Evolutionary conservation across 1,140 invertebrate genomes (phyloP), one percentile per base, ranked within the genome.

Genomic region (Theocolax elegans): DNA sequence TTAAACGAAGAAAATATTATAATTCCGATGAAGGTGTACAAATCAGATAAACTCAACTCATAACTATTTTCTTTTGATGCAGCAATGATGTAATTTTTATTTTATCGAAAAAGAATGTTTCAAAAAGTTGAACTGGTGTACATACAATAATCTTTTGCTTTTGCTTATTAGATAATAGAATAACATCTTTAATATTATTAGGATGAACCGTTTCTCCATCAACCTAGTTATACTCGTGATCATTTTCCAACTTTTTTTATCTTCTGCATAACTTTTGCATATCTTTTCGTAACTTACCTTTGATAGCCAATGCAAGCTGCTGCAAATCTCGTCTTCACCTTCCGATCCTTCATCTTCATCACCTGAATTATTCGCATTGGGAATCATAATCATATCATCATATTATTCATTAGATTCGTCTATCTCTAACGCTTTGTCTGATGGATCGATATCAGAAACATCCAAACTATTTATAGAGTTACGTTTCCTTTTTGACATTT

Each of bases 81-180:
- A 17, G 13, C 59, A 21, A 46, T 44, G 12, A 63, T 46, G 23
- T 63, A 63, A 44, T 31, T 42, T 48, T 59, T 59, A 66, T 54
- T 21, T 54, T 49, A n/a, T 53, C 1, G 3, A 3, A 49, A 35
- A 66, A 66, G 13, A 66, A 67, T 46, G 38, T 27, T 23, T 59
- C 51, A 67, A 67, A 67, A 29, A 67, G 17, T 44, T 67, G 38
- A 58, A 56, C 53, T 12, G 53, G 40, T 51, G 21, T 42, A 51
- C 8, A 48, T 40, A n/a, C 25, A 38, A n/a, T 25, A 48, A 67
- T 67, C 38, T 59, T 59, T 38, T 46, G 46, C 63, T 66, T 64
- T 44, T 38, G 27, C 3, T 1, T n/a, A n/a, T 63, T 40, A 29
- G 15, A 48, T 15, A 63, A 44, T 8, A 63, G 23, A 21, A 48